These are phyloP conservation scores for Pelusios castaneus DNA, from an alignment of 2,113 vertebrate genomes.

Conservation along the genomic window DNA sequence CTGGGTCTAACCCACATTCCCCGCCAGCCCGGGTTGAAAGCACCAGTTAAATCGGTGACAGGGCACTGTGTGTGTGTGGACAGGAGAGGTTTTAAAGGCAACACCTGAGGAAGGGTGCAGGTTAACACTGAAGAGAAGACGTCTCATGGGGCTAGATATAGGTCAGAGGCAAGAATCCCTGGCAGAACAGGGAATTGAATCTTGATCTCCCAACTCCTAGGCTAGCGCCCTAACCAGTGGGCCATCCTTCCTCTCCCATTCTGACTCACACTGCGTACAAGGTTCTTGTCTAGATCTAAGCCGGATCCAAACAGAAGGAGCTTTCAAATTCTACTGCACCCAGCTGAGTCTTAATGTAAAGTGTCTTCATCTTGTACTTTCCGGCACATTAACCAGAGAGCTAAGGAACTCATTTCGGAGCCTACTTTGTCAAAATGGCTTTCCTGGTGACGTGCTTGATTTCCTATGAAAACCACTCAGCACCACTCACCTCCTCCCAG, in stretches of 20 bases:
- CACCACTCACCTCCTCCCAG: slow-evolving; percentile 90
- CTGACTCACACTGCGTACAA: background rate
- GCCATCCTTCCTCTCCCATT: background rate
- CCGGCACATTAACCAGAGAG: fast-evolving
- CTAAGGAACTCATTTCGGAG: fast-evolving
- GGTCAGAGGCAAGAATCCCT: background rate
- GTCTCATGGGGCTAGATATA: background rate
- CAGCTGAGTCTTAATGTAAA: background rate
- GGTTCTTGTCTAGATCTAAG: fast-evolving
- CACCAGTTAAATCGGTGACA: background rate
- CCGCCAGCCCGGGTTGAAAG: background rate
- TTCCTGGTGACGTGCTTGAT: background rate
- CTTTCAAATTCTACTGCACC: fast-evolving
- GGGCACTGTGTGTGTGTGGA: no score
- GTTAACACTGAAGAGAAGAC: background rate
- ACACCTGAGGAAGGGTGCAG: background rate
- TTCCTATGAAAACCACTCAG: background rate
- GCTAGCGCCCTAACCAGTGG: background rate
- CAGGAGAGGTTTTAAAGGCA: background rate
- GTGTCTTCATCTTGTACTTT: background rate
- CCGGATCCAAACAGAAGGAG: background rate
- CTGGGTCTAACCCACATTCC: background rate
- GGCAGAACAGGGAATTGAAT: fast-evolving
- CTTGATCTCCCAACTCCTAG: fast-evolving
- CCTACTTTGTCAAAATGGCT: background rate